Base-by-base conservation (phyloP, 2,888 invertebrate species). In the Orthosia gracilis region DNA sequence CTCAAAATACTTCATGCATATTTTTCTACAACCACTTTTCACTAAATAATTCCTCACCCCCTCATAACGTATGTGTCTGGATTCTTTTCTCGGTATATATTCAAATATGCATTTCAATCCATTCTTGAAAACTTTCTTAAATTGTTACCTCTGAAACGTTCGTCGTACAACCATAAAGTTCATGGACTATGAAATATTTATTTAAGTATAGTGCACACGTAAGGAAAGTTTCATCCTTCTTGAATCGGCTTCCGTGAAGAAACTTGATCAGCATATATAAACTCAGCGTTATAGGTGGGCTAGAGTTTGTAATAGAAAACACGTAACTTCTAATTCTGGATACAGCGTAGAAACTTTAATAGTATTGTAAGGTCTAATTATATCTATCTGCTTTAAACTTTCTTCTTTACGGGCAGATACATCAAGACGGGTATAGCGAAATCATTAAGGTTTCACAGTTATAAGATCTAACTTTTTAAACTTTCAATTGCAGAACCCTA, bases 21-120 rank as follows among this genome's bases (percentile, higher is more conserved):
- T 18, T 40, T 18, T 21, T 9, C 12, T 4, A 52, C n/a, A 47
- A 76, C n/a, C 52, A 69, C 15, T 69, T 13, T 49, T 47, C 40
- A 50, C 59, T 69, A 49, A 75, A 78, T 78, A 69, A 78, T 78
- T 69, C 69, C 15, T 50, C 21, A 18, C 9, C 13, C 12, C 40
- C 69, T 61, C 52, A 40, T 49, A 75, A 61, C 59, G 12, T 49
- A 68, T 59, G 47, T 18, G 68, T 52, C 69, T 77, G 18, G 69
- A 77, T 61, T 69, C 52, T 54, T 68, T 59, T 18, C 59, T 13
- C 18, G 3, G 40, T 45, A 49, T 26, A 45, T 69, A 61, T 49
- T 17, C 54, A 45, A 61, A 75, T 40, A n/a, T 47, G 15, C 40
- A 54, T 61, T 40, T 4, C 47, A 69, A 69, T 54, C 58, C 23